phyloP scores from a whole-genome alignment of 1,140 invertebrate genomes.

The Gyrodactylus salaris region DNA sequence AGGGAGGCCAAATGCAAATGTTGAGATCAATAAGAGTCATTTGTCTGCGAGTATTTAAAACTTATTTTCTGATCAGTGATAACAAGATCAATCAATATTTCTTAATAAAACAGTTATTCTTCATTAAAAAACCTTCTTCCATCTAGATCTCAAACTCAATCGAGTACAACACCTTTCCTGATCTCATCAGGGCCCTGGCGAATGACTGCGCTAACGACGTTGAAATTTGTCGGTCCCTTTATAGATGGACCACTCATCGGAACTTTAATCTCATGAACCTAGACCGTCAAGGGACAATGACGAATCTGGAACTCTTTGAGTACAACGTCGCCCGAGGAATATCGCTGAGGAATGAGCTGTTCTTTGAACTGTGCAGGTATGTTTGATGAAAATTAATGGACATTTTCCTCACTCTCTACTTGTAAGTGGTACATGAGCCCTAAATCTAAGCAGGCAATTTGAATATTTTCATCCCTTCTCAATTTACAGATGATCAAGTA shows the following conservation, averaged over 20 bases:
- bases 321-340: not conserved
- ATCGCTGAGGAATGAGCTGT: not conserved
- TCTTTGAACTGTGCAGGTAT: not conserved
- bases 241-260: not conserved
- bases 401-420: not conserved
- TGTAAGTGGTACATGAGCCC: not conserved
- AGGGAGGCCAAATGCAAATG: no score
- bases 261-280: not conserved
- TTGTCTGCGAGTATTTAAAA: no score
- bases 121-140: no score
- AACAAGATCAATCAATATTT: no score
- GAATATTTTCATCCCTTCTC: no score
- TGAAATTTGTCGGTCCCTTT: conserved; percentile 44
- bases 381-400: not conserved
- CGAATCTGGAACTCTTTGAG: not conserved
- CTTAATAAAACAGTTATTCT: no score
- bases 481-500: not conserved
- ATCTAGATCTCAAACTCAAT: conserved; percentile 17
- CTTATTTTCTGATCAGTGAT: no score
- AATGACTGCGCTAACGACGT: conserved; percentile 62
- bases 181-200: conserved; percentile 57
- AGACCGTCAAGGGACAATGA: not conserved
- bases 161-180: conserved; percentile 77
- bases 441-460: no score
- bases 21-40: no score